A percentile compares a stretch with the other conserved stretches of the same genome.
phyloP scores from a whole-genome alignment of 2,113 vertebrate species.

The Chaenocephalus aceratus region DNA sequence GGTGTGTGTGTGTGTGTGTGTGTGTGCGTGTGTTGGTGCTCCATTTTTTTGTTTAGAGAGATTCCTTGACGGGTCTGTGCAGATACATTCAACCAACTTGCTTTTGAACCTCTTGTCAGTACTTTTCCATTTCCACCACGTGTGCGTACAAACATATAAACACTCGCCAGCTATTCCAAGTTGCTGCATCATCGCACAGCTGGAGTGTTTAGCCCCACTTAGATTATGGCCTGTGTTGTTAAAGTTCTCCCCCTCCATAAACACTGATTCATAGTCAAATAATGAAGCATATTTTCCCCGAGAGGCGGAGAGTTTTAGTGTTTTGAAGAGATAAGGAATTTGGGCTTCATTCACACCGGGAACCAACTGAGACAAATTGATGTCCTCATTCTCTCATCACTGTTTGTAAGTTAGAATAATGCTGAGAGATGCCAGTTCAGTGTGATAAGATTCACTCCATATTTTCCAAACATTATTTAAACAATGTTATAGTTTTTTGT shows the following conservation, averaged over 20 bases:
- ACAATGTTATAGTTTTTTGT: constrained; percentile 5
- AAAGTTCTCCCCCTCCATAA: constrained; percentile 32
- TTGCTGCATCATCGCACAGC: constrained; percentile 68
- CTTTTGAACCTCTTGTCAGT: constrained; percentile 57
- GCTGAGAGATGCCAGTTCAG: constrained; percentile 41
- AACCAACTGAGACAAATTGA: constrained; percentile 74
- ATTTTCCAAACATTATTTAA: constrained; percentile 56
- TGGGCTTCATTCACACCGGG: constrained; percentile 67
- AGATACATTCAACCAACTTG: constrained; percentile 62
- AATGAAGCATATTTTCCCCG: constrained; percentile 63
- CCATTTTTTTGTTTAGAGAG: constrained; percentile 32
- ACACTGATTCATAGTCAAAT: constrained; percentile 73
- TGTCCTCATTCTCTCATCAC: constrained; percentile 67
- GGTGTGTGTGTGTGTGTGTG: constrained; percentile 12
- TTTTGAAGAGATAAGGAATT: constrained; percentile 79
- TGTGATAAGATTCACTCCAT: constrained; percentile 62
- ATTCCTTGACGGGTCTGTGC: constrained; percentile 40
- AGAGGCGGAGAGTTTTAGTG: constrained; percentile 74
- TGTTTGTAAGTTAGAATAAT: constrained; percentile 73
- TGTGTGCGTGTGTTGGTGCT: constrained; percentile 15
- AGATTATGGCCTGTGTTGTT: constrained; percentile 74
- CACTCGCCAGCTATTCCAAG: constrained; percentile 55
- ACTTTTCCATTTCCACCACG: constrained; percentile 35
- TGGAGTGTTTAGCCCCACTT: constrained; percentile 65
- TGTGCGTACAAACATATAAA: constrained; percentile 7